Percentiles rank a stretch among this genome's conserved stretches.
phyloP scores from a whole-genome alignment of 2,888 invertebrate genomes.

The Chaetogeoica ovagalla region DNA sequence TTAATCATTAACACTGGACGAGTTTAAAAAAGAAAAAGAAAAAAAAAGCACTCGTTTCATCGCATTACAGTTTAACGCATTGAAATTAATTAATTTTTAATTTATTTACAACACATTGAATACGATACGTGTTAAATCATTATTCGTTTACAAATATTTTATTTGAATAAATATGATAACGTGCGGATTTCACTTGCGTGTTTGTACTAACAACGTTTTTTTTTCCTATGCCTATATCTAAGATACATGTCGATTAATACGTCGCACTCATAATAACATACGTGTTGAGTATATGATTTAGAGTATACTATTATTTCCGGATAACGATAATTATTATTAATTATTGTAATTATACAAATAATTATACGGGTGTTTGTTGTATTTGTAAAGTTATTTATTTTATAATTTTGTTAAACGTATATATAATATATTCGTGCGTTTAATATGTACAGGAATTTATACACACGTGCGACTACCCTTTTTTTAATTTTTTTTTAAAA shows the following conservation, averaged over 20 bases:
- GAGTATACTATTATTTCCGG: not conserved
- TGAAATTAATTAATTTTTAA: too few relatives aligned
- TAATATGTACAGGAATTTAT: not conserved
- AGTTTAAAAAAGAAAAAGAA: too few relatives aligned
- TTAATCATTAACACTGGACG: too few relatives aligned
- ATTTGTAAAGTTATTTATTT: not conserved
- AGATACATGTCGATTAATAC: not conserved
- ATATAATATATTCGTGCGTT: not conserved
- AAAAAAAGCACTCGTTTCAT: too few relatives aligned
- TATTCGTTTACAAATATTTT: slow-evolving; percentile 6
- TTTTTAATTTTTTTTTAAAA: too few relatives aligned
- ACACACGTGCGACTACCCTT: slow-evolving; percentile 10
- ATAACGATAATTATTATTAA: too few relatives aligned
- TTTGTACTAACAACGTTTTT: not conserved
- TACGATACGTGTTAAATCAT: not conserved
- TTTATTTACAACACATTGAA: too few relatives aligned
- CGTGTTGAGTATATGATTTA: not conserved
- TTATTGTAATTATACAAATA: too few relatives aligned
- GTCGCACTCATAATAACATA: not conserved
- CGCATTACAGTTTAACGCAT: too few relatives aligned
- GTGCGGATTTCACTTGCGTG: slow-evolving; percentile 22
- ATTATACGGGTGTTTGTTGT: not conserved
- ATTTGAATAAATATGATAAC: slow-evolving; percentile 26
- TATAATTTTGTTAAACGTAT: not conserved
- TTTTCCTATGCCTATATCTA: too few relatives aligned